Conservation (phyloP, 2,113 vertebrate species). For the Vanacampus margaritifer region DNA sequence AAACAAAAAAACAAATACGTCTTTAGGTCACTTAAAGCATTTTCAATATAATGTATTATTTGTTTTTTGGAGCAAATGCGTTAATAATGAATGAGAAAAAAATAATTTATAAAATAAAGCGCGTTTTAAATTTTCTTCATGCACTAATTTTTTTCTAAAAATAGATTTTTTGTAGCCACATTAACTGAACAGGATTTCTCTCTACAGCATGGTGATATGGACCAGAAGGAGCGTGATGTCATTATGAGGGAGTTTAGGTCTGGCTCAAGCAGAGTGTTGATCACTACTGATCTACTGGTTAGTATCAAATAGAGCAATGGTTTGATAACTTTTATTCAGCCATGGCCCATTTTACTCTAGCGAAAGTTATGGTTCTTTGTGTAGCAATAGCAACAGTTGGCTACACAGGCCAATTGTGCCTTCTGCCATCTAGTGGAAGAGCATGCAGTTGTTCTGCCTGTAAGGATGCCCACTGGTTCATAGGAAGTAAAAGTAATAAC, state of each 20-base stretch:
- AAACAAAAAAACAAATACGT: no score
- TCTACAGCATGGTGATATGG: conserved; percentile 94
- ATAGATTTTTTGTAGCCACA: no score
- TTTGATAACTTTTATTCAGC: neutral
- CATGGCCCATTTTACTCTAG: no score
- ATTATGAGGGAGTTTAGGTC: conserved; percentile 98
- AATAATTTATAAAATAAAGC: no score
- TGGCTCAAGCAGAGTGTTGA: conserved; percentile 92
- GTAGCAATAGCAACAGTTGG: neutral
- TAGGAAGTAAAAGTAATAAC: no score
- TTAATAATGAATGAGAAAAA: no score
- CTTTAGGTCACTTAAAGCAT: no score
- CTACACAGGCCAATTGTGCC: neutral
- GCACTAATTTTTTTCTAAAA: no score
- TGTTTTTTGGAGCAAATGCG: no score
- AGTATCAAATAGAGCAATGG: conserved; percentile 35
- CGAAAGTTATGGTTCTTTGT: neutral
- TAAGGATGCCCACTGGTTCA: no score
- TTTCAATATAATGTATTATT: no score
- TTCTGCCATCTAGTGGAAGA: neutral
- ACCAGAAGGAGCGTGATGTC: conserved; percentile 97
- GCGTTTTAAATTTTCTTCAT: no score
- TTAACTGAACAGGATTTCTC: neutral
- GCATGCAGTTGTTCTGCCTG: neutral
- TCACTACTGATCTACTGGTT: conserved; percentile 98